A percentile compares a stretch with the other conserved stretches of the same genome.
These are phyloP conservation scores for Trypoxylus dichotomus DNA, from an alignment of 1,140 invertebrate species.

Conservation along the genomic window DNA sequence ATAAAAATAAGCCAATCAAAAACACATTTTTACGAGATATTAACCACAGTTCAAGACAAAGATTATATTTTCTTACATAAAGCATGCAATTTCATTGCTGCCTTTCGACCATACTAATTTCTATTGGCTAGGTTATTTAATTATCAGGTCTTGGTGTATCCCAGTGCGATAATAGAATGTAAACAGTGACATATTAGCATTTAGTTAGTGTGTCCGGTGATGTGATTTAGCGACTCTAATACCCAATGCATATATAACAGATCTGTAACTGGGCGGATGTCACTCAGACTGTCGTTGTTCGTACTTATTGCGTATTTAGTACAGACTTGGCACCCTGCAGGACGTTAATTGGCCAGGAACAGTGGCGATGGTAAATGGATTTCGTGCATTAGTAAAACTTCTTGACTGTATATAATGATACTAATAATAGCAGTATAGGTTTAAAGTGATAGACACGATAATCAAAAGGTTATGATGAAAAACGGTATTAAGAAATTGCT, in stretches of 20 bases:
- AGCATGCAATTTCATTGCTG: too few species aligned
- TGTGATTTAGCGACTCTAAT: constrained; percentile 20
- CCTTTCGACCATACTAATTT: neutral
- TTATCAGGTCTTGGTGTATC: constrained; percentile 1
- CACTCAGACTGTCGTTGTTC: constrained; percentile 20
- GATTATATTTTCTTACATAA: too few species aligned
- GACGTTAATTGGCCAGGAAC: neutral
- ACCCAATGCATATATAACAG: constrained; percentile 24
- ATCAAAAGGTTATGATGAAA: too few species aligned
- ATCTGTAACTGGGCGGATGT: constrained; percentile 1
- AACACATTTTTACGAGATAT: too few species aligned
- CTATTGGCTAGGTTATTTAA: constrained; percentile 1
- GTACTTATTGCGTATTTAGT: constrained; percentile 18
- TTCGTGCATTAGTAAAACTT: neutral
- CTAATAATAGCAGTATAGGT: too few species aligned
- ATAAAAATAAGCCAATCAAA: too few species aligned
- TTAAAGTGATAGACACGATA: too few species aligned
- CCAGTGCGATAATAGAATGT: constrained; percentile 12
- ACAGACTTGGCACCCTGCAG: neutral
- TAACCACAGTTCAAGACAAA: too few species aligned
- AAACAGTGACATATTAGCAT: constrained; percentile 24
- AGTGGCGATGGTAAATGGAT: neutral
- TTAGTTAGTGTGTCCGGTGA: constrained; percentile 15
- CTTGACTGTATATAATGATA: too few species aligned
- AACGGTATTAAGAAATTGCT: too few species aligned